Base-by-base conservation (phyloP, 1,140 invertebrate species). In the Danaus melanippus region DNA sequence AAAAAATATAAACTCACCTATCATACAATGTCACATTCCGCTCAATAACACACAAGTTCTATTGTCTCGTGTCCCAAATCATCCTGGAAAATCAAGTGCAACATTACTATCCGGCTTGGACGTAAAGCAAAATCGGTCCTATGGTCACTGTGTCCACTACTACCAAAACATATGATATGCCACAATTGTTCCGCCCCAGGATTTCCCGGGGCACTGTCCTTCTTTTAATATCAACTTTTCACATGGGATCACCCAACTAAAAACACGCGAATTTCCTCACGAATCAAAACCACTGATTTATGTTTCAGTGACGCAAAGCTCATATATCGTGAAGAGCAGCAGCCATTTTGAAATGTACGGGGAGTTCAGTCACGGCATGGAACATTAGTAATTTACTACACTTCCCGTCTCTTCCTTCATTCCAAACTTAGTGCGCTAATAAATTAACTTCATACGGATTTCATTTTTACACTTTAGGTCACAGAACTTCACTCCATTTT, bases 261-360 rank as follows among this genome's bases (percentile, higher is more conserved):
- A 72, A 74, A 67, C 67, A 70, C 72, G 62, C 67, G 60, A 76
- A 74, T 79, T 68, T 74, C 71, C 68, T 73, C 66, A 69, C 66
- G 65, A 80, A 76, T 77, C 69, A 62, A 80, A 79, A 74, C 65
- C 76, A 83, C 78, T 71, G 76, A 81, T 83, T 84, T 85, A 83
- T 75, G 77, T 86, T 87, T 81, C 77, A 87, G 84, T 87, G 86
- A 87, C 86, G 86, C 86, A 87, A 87, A 86, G 83, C 84, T 86
- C 84, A 82, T 82, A 86, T 82, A 87, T 87, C 84, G 82, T 80
- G 78, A 86, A 84, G 82, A 85, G 76, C 83, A 85, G 83, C 84
- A 87, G 86, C 86, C 86, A 87, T 87, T 87, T 87, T 87, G 86
- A 87, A 87, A 87, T 86, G 84, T 83, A 86, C 80, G 80, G 83